phyloP scores from a whole-genome alignment of 2,797 vertebrate genomes.

The Enteromius treurensis region DNA sequence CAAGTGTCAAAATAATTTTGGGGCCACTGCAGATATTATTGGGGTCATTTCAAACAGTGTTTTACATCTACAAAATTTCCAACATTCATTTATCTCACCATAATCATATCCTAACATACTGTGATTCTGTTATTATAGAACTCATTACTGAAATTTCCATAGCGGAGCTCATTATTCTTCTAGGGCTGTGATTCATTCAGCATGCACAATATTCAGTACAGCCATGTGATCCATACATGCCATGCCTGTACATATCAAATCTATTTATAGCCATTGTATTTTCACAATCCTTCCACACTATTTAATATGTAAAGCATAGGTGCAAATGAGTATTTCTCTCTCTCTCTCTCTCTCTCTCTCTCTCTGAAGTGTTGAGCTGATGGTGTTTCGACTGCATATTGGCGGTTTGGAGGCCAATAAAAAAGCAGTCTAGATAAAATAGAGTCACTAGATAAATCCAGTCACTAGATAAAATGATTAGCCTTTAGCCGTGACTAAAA shows the following conservation, averaged over 20 bases:
- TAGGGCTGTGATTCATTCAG: not conserved
- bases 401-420: conserved; percentile 1
- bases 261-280: conserved; percentile 9
- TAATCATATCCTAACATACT: conserved; percentile 2
- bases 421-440: not conserved
- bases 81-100: conserved; percentile 3
- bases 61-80: not conserved
- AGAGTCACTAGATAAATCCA: too few relatives aligned
- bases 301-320: conserved; percentile 25
- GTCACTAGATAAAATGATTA: not conserved
- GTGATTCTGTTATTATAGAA: not conserved
- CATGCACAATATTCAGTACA: conserved; percentile 3
- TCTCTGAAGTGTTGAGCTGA: conserved; percentile 35
- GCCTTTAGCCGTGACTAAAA: not conserved
- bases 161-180: not conserved
- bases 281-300: conserved; percentile 38
- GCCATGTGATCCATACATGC: not conserved
- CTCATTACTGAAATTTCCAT: conserved; percentile 18
- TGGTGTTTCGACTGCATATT: conserved; percentile 28
- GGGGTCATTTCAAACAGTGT: not conserved
- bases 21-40: not conserved
- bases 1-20: not conserved
- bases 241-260: not conserved
- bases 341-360: conserved; percentile 10
- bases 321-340: conserved; percentile 1